A percentile compares a stretch with the other conserved stretches of the same genome.
These are phyloP conservation scores for Diorhabda carinulata DNA, from an alignment of 1,140 invertebrate genomes.

Conservation along the genomic window DNA sequence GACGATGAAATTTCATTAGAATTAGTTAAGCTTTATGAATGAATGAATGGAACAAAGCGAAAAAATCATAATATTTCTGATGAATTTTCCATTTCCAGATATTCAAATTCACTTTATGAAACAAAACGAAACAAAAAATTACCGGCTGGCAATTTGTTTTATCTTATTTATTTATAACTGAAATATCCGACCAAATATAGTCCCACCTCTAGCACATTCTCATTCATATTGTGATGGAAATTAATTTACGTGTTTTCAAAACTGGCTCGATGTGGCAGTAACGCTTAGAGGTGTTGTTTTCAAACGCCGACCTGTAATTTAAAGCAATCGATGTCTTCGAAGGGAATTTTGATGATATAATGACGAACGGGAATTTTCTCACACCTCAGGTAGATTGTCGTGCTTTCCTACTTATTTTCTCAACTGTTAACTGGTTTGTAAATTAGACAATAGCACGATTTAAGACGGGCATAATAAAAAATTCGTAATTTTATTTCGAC, in stretches of 20 bases:
- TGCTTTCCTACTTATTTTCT: slow-evolving; percentile 47
- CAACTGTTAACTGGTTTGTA: slow-evolving; percentile 4
- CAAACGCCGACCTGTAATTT: slow-evolving; percentile 46
- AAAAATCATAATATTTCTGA: no score
- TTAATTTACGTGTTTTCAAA: slow-evolving; percentile 47
- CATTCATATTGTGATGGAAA: slow-evolving; percentile 44
- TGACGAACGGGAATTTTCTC: slow-evolving; percentile 47
- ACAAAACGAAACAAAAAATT: no score
- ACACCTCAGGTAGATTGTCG: slow-evolving; percentile 44
- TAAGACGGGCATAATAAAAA: no score
- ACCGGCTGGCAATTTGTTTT: background rate
- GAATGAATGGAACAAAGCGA: no score
- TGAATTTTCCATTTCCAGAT: no score
- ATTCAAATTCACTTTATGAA: no score
- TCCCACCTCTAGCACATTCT: background rate
- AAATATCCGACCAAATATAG: background rate
- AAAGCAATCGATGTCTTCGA: slow-evolving; percentile 47
- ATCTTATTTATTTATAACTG: background rate
- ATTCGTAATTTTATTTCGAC: no score
- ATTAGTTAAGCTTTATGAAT: no score
- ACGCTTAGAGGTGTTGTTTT: slow-evolving; percentile 34
- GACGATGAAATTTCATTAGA: no score
- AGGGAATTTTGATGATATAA: slow-evolving; percentile 47
- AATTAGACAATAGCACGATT: no score
- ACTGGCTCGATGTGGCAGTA: slow-evolving; percentile 27